Conservation (phyloP, 2,888 invertebrate genomes). For the Seira ritae region DNA sequence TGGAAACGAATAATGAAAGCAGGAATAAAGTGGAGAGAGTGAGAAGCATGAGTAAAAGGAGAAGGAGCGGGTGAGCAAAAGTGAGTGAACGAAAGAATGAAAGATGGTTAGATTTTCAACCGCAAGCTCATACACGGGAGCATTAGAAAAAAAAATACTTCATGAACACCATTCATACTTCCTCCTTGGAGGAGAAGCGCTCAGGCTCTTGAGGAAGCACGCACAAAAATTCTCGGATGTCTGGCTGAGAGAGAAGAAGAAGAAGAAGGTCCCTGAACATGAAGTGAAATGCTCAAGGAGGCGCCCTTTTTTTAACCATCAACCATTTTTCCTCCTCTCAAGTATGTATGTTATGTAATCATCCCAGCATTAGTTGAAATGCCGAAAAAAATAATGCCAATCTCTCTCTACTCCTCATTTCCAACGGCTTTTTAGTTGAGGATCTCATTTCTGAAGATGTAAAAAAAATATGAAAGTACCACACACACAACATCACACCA, state of each 20-base stretch:
- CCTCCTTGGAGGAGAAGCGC: neutral
- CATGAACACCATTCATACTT: slow-evolving; percentile 38
- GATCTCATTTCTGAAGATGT: neutral
- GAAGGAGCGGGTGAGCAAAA: neutral
- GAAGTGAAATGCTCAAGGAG: slow-evolving; percentile 5
- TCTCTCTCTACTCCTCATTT: neutral
- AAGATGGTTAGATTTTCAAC: slow-evolving; percentile 56
- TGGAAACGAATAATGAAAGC: slow-evolving; percentile 54
- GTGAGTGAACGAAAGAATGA: slow-evolving; percentile 40
- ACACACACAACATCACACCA: neutral
- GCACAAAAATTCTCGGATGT: slow-evolving; percentile 21
- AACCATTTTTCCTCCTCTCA: slow-evolving; percentile 6
- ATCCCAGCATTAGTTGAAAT: slow-evolving; percentile 20
- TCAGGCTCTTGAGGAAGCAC: slow-evolving; percentile 14
- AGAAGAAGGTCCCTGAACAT: neutral
- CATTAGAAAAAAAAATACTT: slow-evolving; percentile 43
- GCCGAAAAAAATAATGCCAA: neutral
- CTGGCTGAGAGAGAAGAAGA: neutral
- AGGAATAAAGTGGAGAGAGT: neutral
- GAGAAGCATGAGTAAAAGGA: slow-evolving; percentile 24
- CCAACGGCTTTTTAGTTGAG: neutral
- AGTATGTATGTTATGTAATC: slow-evolving; percentile 9
- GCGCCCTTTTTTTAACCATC: neutral
- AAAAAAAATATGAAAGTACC: neutral
- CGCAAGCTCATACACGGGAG: slow-evolving; percentile 51